These are phyloP conservation scores for Xestia sexstrigata DNA, from an alignment of 2,888 invertebrate genomes.

Conservation along the genomic window DNA sequence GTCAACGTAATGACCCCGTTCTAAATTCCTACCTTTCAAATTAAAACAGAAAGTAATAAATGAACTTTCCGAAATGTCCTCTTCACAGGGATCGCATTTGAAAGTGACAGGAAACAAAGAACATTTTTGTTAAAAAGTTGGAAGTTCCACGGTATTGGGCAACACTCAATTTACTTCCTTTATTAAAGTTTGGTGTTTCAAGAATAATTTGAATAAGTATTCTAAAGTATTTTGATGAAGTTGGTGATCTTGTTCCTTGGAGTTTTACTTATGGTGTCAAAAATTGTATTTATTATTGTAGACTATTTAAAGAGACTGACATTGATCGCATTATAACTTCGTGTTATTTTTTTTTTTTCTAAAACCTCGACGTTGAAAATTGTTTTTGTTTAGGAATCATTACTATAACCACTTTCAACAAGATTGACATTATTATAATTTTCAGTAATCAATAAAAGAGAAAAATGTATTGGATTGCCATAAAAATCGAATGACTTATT, in stretches of 20 bases:
- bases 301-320: neutral
- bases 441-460: neutral
- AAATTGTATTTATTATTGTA: neutral
- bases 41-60: constrained; percentile 56
- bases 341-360: too few relatives aligned
- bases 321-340: neutral
- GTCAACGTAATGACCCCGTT: neutral
- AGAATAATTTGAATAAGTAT: constrained; percentile 50
- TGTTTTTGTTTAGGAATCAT: neutral
- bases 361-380: neutral
- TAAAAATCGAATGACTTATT: neutral
- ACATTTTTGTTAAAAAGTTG: constrained; percentile 55
- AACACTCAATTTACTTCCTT: constrained; percentile 57
- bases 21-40: constrained; percentile 25
- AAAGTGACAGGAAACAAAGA: constrained; percentile 56
- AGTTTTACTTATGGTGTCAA: neutral
- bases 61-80: constrained; percentile 42
- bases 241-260: constrained; percentile 11
- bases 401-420: neutral
- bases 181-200: constrained; percentile 58
- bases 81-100: constrained; percentile 32
- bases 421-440: neutral
- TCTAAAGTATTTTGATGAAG: constrained; percentile 20
- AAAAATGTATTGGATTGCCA: neutral
- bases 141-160: constrained; percentile 31